Base-by-base conservation (phyloP, 2,888 invertebrate genomes). In the Sepioteuthis lessoniana region DNA sequence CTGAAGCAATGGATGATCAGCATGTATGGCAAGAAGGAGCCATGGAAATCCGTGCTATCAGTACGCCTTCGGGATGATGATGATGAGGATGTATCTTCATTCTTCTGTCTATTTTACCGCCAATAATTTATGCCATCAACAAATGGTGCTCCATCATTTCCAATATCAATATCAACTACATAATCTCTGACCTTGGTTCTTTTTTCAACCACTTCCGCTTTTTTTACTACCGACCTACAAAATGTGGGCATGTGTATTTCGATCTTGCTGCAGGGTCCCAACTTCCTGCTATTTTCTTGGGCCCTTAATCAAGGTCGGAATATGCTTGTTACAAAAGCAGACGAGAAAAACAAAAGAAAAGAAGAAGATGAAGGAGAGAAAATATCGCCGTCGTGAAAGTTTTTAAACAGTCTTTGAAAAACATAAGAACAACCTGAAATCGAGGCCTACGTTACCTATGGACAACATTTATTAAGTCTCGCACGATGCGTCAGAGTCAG, bases 211-310 rank as follows among this genome's bases (percentile, higher is more conserved):
- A 42, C 46, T 31, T 46, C 31, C 47, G 16, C 4, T 16, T 42
- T 46, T 13, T 25, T 46, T 42, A 5, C 46, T 21, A 19, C 3
- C 25, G 21, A 13, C 37, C 46, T n/a, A 5, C 28, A 47, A 46
- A 91, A 46, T 28, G 37, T 91, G 91, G 91, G n/a, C 47, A 46
- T 91, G 91, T 47, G 47, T 91, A 91, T 46, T 91, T 91, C 91
- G 91, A 91, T 91, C 91, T 91, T 91, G 91, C 91, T 91, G 91
- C 46, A 91, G 91, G 91, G 91, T 91, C 91, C 47, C 91, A 91
- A 91, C 91, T 47, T 46, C 42, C 46, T 42, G 91, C 7, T 46
- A 19, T 46, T 91, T 47, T 91, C 91, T 91, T 91, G 91, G 91
- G 91, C 91, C 91, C 91, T 91, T 91, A 42, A 91, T 47, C 91